These are phyloP conservation scores for Microcebus tavaratra DNA, from an alignment of 2,113 vertebrate genomes.

Conservation along the genomic window DNA sequence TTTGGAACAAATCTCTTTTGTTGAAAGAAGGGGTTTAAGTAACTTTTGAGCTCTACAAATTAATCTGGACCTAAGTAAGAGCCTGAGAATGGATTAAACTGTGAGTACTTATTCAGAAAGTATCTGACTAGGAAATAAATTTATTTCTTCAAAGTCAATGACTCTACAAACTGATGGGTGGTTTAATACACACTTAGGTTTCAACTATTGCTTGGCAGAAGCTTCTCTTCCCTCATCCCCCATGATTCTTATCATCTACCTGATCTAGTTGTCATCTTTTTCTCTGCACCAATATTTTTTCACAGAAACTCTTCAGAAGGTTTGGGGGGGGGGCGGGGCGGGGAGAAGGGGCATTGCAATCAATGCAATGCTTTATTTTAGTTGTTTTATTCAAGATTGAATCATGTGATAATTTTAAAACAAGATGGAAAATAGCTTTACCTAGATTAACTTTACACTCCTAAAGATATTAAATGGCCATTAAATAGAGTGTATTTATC, in stretches of 20 bases:
- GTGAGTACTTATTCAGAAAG: slow-evolving; percentile 59
- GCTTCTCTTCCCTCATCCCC: accelerated
- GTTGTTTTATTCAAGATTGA: slow-evolving; percentile 46
- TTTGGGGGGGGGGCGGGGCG: background rate
- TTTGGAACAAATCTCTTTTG: slow-evolving; percentile 48
- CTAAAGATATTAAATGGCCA: slow-evolving; percentile 23
- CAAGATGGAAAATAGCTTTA: background rate
- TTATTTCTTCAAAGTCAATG: slow-evolving; percentile 62
- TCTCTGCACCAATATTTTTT: background rate
- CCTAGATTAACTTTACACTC: background rate
- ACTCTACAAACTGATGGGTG: slow-evolving; percentile 33
- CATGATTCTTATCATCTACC: accelerated
- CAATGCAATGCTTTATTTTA: slow-evolving; percentile 47
- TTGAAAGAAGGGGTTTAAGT: slow-evolving; percentile 68
- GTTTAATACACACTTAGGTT: slow-evolving; percentile 8
- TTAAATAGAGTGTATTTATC: background rate
- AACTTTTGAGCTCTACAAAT: slow-evolving; percentile 52
- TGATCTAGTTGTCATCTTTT: background rate
- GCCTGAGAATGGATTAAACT: slow-evolving; percentile 64
- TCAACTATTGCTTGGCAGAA: background rate
- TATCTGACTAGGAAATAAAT: slow-evolving; percentile 65
- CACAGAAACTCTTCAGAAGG: background rate
- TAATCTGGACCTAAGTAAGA: slow-evolving; percentile 50
- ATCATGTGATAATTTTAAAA: slow-evolving; percentile 52
- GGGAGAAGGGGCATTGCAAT: background rate